phyloP scores from a whole-genome alignment of 2,113 vertebrate species.

The Daphoenositta chrysoptera region DNA sequence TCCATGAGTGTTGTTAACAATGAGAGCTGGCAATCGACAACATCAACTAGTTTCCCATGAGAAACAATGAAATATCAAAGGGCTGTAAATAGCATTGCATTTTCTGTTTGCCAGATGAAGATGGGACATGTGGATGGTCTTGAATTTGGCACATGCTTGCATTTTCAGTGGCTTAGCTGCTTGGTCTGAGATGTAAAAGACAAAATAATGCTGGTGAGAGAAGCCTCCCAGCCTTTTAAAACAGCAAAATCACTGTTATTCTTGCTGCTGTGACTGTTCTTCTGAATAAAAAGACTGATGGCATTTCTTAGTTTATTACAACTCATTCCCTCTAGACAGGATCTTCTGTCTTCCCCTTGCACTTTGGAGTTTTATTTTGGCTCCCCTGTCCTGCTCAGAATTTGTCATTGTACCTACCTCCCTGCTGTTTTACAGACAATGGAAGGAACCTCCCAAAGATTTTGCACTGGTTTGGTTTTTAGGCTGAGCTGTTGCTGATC shows the following conservation, averaged over 20 bases:
- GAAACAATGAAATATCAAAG: conserved; percentile 41
- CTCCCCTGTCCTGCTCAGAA: neutral
- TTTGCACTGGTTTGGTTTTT: neutral
- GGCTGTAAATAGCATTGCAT: neutral
- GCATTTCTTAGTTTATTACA: neutral
- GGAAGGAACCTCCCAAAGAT: neutral
- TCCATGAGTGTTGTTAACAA: neutral
- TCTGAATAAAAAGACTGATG: neutral
- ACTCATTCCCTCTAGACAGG: neutral
- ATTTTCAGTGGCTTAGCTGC: neutral
- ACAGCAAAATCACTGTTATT: neutral
- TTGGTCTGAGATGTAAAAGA: neutral
- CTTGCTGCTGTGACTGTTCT: neutral
- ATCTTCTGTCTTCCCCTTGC: neutral
- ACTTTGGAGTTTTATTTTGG: neutral
- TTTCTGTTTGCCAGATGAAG: conserved; percentile 41
- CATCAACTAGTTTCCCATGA: conserved; percentile 49
- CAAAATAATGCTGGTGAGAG: neutral
- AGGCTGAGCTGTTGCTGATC: neutral
- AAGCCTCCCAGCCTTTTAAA: neutral
- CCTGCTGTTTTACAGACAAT: neutral
- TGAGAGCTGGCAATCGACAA: neutral
- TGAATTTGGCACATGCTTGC: neutral
- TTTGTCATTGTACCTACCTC: neutral
- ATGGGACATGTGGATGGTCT: neutral